These are phyloP conservation scores for Atractosteus spatula DNA, from an alignment of 2,113 vertebrate species.

Conservation along the genomic window DNA sequence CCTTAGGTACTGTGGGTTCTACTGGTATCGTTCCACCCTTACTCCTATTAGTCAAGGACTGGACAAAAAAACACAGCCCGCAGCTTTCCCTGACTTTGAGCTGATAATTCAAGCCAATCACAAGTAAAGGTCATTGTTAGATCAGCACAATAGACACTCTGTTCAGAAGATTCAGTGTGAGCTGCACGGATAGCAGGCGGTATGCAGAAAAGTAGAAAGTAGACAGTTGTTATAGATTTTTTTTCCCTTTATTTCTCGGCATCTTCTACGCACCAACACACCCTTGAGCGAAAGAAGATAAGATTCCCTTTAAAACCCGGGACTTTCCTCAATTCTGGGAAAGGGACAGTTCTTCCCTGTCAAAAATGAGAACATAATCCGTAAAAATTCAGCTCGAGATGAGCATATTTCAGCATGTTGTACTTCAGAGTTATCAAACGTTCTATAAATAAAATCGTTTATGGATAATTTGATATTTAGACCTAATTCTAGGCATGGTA, in stretches of 20 bases:
- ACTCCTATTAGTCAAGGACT: constrained; percentile 33
- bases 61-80: constrained; percentile 41
- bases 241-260: not conserved
- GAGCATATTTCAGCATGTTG: no score
- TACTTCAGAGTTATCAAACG: no score
- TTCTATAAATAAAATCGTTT: no score
- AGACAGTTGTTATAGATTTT: not conserved
- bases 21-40: constrained; percentile 30
- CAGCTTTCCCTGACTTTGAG: constrained; percentile 54
- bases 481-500: no score
- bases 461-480: no score
- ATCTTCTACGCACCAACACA: not conserved
- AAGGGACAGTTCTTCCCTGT: no score
- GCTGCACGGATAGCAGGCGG: constrained; percentile 37
- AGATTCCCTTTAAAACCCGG: not conserved
- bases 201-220: constrained; percentile 26
- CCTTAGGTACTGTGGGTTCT: not conserved
- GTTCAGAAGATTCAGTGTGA: constrained; percentile 65
- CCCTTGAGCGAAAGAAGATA: not conserved
- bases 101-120: constrained; percentile 62
- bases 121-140: constrained; percentile 78
- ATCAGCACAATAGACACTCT: constrained; percentile 78
- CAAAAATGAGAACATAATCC: no score
- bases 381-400: no score
- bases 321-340: not conserved